A percentile compares a stretch with the other conserved stretches of the same genome.
These are phyloP conservation scores for Petrolisthes manimaculis DNA, from an alignment of 2,888 invertebrate genomes.

Conservation along the genomic window DNA sequence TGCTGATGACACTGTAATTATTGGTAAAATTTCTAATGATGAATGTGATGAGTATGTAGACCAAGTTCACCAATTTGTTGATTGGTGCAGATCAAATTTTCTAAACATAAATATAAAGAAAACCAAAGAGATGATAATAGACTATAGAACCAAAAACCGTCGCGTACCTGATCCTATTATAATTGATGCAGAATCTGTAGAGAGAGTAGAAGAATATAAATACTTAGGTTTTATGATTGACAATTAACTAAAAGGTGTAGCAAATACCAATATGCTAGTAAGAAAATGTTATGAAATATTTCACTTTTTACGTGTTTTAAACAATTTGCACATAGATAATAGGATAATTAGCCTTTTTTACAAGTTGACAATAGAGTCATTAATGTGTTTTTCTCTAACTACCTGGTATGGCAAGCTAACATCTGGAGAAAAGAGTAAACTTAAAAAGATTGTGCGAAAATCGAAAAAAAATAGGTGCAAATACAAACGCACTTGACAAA, in stretches of 20 bases:
- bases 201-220: neutral
- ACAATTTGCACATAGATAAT: neutral
- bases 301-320: neutral
- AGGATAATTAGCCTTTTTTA: neutral
- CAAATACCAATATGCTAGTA: neutral
- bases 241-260: neutral
- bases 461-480: neutral
- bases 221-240: constrained; percentile 7
- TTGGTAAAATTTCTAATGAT: neutral
- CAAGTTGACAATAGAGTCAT: neutral
- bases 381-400: neutral
- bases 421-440: neutral
- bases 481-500: too few relatives aligned
- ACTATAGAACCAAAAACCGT: constrained; percentile 1
- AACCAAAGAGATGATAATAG: neutral
- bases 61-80: neutral
- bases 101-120: neutral
- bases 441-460: neutral
- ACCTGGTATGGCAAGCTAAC: neutral
- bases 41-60: neutral
- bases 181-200: neutral
- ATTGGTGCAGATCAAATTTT: neutral
- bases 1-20: neutral
- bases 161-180: constrained; percentile 2
- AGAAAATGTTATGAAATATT: neutral